A percentile compares a stretch with the other conserved stretches of the same genome.
Evolutionary conservation across 2,888 invertebrate species (phyloP).

Genomic region (Tuta absoluta): DNA sequence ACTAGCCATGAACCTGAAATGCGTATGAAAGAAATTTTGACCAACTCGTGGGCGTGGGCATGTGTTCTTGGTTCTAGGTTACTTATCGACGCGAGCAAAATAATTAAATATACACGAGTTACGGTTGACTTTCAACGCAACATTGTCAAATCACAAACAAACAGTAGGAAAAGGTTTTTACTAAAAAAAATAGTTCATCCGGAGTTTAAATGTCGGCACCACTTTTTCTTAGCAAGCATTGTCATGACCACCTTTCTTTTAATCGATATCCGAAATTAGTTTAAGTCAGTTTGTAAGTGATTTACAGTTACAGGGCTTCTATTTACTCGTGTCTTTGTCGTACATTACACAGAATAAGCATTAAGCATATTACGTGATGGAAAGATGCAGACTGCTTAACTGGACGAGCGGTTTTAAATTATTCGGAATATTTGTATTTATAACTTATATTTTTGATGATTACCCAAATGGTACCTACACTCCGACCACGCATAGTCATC

Average conservation of each 20-base stretch:
- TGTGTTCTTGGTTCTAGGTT: not conserved
- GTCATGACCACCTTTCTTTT: not conserved
- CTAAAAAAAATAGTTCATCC: no score
- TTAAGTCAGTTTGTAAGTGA: not conserved
- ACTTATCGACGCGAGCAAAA: not conserved
- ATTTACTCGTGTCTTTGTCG: no score
- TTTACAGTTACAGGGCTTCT: not conserved
- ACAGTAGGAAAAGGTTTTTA: not conserved
- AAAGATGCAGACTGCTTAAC: no score
- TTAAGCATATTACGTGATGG: no score
- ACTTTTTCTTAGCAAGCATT: not conserved
- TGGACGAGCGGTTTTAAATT: no score
- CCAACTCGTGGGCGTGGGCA: constrained; percentile 27
- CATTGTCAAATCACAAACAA: not conserved
- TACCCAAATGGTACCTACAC: no score
- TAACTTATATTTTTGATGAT: no score
- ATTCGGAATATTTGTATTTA: no score
- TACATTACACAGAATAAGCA: no score
- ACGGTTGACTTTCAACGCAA: not conserved
- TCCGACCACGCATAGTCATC: no score
- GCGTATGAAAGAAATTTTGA: constrained; percentile 42
- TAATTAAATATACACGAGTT: not conserved
- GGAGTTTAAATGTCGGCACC: not conserved
- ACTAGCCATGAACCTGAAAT: constrained; percentile 57
- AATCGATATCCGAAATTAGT: not conserved